Conservation (phyloP, 2,888 invertebrate genomes). For the Drosophila rubida region DNA sequence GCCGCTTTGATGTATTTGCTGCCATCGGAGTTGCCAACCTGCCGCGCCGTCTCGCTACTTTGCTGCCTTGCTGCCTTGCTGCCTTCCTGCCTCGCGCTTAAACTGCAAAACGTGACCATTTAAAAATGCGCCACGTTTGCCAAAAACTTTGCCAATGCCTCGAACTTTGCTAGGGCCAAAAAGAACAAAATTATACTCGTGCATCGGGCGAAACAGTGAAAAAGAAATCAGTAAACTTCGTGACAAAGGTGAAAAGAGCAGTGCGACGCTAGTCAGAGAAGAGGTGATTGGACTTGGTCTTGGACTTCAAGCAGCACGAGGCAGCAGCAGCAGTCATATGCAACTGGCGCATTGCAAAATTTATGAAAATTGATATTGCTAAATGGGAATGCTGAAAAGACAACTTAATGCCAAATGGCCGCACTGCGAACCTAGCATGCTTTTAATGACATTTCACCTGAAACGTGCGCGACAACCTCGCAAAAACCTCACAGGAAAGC, state of each 20-base stretch:
- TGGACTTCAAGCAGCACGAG: neutral
- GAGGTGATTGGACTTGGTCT: slow-evolving; percentile 21
- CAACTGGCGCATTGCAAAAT: slow-evolving; percentile 72
- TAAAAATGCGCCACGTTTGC: slow-evolving; percentile 79
- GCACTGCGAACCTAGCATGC: slow-evolving; percentile 29
- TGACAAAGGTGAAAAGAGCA: slow-evolving; percentile 73
- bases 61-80: slow-evolving; percentile 3
- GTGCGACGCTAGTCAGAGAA: slow-evolving; percentile 8
- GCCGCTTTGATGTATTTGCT: slow-evolving; percentile 69
- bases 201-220: slow-evolving; percentile 2
- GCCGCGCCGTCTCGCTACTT: too few relatives aligned
- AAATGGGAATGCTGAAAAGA: slow-evolving; percentile 61
- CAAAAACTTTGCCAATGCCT: slow-evolving; percentile 75
- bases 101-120: slow-evolving; percentile 83
- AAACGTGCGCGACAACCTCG: slow-evolving; percentile 33
- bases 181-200: slow-evolving; percentile 10
- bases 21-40: slow-evolving; percentile 10
- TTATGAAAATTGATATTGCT: slow-evolving; percentile 76
- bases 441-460: slow-evolving; percentile 70
- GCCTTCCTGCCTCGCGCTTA: slow-evolving; percentile 68
- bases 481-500: neutral
- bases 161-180: slow-evolving; percentile 59
- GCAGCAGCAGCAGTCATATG: slow-evolving; percentile 60
- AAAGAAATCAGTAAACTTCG: slow-evolving; percentile 48
- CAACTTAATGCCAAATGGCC: slow-evolving; percentile 64